Percentiles rank a stretch among this genome's conserved stretches.
These are phyloP conservation scores for Oxystoma pomonae DNA, from an alignment of 2,888 invertebrate species.

Conservation along the genomic window DNA sequence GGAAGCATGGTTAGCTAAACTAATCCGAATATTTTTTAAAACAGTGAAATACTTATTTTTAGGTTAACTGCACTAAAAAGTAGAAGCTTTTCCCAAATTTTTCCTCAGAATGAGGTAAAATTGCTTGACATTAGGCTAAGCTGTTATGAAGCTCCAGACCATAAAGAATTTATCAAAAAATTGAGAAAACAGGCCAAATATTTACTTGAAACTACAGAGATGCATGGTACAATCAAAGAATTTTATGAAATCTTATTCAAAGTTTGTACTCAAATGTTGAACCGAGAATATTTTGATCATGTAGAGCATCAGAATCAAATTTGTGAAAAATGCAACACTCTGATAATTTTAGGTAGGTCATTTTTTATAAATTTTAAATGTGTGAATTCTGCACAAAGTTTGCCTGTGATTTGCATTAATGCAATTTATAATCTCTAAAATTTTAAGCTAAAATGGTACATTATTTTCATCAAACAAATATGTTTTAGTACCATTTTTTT, in stretches of 20 bases:
- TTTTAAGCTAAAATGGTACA: not conserved
- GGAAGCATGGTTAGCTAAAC: too few relatives aligned
- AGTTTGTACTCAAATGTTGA: slow-evolving; percentile 26
- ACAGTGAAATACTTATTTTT: not conserved
- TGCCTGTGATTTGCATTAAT: not conserved
- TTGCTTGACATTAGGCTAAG: slow-evolving; percentile 24
- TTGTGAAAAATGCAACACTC: slow-evolving; percentile 9
- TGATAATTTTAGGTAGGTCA: slow-evolving; percentile 18
- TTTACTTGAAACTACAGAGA: slow-evolving; percentile 13
- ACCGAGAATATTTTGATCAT: slow-evolving; percentile 19
- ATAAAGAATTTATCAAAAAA: slow-evolving; percentile 24
- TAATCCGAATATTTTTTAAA: too few relatives aligned
- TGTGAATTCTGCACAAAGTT: slow-evolving; percentile 5
- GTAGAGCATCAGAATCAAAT: slow-evolving; percentile 11
- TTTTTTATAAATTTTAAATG: too few relatives aligned
- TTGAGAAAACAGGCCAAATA: slow-evolving; percentile 25
- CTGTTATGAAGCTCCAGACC: slow-evolving; percentile 20
- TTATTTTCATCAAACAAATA: too few relatives aligned
- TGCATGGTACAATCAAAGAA: slow-evolving; percentile 13
- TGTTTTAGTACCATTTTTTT: slow-evolving; percentile 51
- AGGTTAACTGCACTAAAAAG: slow-evolving; percentile 47
- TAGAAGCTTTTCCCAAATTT: slow-evolving; percentile 41
- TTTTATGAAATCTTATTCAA: slow-evolving; percentile 13
- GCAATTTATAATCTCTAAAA: not conserved
- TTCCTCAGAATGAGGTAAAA: slow-evolving; percentile 30